These are phyloP conservation scores for Pegoplata infirma DNA, from an alignment of 2,888 invertebrate genomes.

Conservation along the genomic window DNA sequence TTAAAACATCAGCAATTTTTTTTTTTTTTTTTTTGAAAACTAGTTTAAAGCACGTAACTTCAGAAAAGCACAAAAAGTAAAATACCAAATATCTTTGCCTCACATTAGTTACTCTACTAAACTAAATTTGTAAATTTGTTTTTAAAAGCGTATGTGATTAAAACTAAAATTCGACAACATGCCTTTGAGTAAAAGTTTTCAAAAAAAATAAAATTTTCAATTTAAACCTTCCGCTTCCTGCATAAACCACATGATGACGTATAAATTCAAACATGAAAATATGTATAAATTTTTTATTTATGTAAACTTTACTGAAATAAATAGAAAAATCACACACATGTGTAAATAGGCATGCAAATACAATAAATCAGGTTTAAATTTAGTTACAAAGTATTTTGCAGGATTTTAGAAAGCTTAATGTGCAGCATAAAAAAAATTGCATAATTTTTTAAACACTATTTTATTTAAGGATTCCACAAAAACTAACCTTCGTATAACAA, in stretches of 20 bases:
- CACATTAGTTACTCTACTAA: slow-evolving; percentile 19
- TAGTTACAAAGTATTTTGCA: background rate
- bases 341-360: slow-evolving; percentile 14
- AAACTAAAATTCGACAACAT: background rate
- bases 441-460: background rate
- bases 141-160: background rate
- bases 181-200: background rate
- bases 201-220: slow-evolving; percentile 9
- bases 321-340: slow-evolving; percentile 5
- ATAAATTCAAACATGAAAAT: background rate
- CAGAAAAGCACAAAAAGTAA: background rate
- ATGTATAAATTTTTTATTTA: background rate
- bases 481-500: no score
- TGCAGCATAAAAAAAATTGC: no score
- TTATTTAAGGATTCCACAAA: no score
- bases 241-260: slow-evolving; percentile 35
- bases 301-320: background rate
- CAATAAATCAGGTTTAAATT: background rate
- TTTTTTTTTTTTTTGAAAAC: no score
- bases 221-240: slow-evolving; percentile 52
- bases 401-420: background rate
- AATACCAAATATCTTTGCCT: background rate
- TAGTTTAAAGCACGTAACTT: background rate
- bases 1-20: background rate
- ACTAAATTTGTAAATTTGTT: slow-evolving; percentile 24